Conservation (phyloP, 2,113 vertebrate species). For the Dipodomys merriami region DNA sequence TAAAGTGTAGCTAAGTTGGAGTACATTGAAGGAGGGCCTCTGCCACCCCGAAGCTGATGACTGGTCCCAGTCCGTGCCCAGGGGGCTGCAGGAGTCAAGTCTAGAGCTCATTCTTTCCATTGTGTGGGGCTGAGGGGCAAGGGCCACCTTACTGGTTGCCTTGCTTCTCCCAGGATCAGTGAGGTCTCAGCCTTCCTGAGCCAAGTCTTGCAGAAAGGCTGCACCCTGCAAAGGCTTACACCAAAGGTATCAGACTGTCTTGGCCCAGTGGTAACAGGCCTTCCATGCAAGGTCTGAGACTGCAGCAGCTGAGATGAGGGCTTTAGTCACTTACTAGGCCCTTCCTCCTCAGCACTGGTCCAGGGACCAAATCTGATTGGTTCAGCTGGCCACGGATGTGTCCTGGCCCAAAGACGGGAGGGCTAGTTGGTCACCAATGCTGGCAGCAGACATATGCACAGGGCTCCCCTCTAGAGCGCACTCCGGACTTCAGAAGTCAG, state of each 20-base stretch:
- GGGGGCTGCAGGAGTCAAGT: background rate
- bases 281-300: background rate
- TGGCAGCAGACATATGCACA: background rate
- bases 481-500: background rate
- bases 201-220: constrained; percentile 24
- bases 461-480: background rate
- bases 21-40: background rate
- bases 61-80: background rate
- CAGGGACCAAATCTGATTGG: background rate
- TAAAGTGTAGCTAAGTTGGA: constrained; percentile 78
- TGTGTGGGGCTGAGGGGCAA: background rate
- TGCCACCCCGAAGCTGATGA: background rate
- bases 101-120: background rate
- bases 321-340: background rate
- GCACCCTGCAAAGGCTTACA: background rate
- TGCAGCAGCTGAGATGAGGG: background rate
- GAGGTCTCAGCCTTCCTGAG: background rate
- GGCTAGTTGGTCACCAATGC: background rate
- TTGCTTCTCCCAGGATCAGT: background rate
- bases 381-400: background rate
- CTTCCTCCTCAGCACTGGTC: background rate
- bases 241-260: background rate
- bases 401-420: background rate
- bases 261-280: background rate
- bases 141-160: background rate